Base-by-base conservation (phyloP, 2,113 vertebrate species). In the Trematomus loennbergii region DNA sequence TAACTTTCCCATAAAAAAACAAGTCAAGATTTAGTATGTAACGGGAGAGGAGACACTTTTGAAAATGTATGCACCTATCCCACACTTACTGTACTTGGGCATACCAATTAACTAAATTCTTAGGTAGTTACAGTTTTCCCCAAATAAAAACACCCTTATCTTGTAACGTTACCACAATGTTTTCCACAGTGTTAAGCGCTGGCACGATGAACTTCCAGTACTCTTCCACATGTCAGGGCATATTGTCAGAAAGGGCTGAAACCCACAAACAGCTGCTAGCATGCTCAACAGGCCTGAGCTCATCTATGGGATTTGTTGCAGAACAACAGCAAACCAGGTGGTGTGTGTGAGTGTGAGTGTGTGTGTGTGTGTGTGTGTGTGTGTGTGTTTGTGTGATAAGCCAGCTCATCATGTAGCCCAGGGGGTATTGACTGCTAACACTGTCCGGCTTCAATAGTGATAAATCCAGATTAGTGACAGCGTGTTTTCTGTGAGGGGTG, bases 271-370 rank as follows among this genome's bases (percentile, higher is more conserved):
- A 94, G 93, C 92, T 92, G 93, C 70, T 59, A 22, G 53, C 57
- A 68, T 48, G 57, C 65, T 77, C 71, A 83, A 91, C 87, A 94
- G 79, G 89, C 86, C 88, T 88, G 83, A 84, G 89, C 87, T 92
- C 88, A 90, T 93, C 86, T 83, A 75, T 45, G 75, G 53, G 81
- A 87, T 82, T 84, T 81, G 65, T 48, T 36, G 33, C 72, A 72
- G 80, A 73, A 76, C 66, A 89, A 74, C 64, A 81, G 59, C 46
- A 82, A 87, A 83, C 79, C 85, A 87, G 89, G 82, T 90, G 91
- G 83, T 46, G 49, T 82, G 48, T 73, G 20, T 63, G 6, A 1
- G 0, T 40, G 6, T 8, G 6, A 1, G 36, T 40, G 36, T 40
- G 36, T 40, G 36, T 40, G 36, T 40, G 36, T 40, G 36, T 40